Conservation (phyloP, 2,113 vertebrate genomes). For the Entosphenus tridentatus region DNA sequence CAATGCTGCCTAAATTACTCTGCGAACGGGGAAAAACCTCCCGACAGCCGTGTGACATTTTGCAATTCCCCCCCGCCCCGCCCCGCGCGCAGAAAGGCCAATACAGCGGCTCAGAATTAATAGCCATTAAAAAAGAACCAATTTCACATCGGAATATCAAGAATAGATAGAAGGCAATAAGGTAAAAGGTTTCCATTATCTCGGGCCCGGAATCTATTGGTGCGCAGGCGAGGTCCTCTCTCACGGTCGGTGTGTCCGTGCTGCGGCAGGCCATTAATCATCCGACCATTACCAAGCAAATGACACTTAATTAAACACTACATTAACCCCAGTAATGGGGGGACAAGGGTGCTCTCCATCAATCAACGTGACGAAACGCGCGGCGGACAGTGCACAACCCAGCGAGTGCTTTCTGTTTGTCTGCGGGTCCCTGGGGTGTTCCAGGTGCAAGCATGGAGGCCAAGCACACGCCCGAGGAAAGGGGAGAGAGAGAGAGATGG, state of each 20-base stretch:
- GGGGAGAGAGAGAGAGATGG: too few relatives aligned
- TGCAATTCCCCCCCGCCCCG: too few relatives aligned
- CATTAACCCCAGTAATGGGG: conserved; percentile 6
- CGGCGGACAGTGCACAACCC: neutral
- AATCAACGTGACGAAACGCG: conserved; percentile 6
- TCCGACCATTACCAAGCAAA: conserved; percentile 6
- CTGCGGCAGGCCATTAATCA: conserved; percentile 2
- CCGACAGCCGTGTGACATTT: too few relatives aligned
- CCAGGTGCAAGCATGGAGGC: conserved; percentile 5
- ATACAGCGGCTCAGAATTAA: too few relatives aligned
- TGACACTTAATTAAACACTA: conserved; percentile 7
- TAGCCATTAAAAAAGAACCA: too few relatives aligned
- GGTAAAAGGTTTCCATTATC: conserved; percentile 1
- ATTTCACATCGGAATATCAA: too few relatives aligned
- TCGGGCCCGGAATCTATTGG: conserved; percentile 1
- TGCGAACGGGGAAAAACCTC: too few relatives aligned
- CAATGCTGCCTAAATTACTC: too few relatives aligned
- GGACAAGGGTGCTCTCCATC: conserved; percentile 5
- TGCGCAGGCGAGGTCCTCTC: neutral
- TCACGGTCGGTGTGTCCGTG: neutral
- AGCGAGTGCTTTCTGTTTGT: conserved; percentile 1
- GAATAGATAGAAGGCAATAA: conserved; percentile 1
- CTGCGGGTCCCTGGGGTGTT: neutral
- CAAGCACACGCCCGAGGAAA: neutral
- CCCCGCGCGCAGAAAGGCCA: too few relatives aligned